Evolutionary conservation across 2,113 vertebrate genomes (phyloP).

Genomic region (Pogonocichla stellata): DNA sequence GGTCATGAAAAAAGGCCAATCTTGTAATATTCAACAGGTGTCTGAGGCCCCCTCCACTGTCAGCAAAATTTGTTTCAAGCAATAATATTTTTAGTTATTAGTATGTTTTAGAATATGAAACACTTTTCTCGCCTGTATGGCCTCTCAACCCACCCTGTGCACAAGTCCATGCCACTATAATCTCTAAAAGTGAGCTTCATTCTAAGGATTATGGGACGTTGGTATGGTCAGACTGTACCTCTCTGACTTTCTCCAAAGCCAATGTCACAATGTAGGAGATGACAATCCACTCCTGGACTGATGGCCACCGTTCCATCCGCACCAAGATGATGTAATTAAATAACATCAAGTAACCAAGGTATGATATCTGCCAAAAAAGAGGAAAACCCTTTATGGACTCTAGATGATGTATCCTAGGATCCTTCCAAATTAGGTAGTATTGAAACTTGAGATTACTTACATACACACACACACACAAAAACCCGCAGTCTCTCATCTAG

Average conservation of each 20-base stretch:
- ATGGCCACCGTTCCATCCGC: constrained; percentile 94
- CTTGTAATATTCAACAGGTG: background rate
- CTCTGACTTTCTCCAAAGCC: constrained; percentile 92
- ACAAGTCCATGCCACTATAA: background rate
- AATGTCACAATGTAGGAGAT: constrained; percentile 94
- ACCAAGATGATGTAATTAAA: constrained; percentile 98
- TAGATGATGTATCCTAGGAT: background rate
- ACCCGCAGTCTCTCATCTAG: background rate
- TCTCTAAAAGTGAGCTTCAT: background rate
- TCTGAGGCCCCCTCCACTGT: background rate
- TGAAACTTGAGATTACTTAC: background rate
- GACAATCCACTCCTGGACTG: constrained; percentile 91
- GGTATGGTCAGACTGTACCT: constrained; percentile 75
- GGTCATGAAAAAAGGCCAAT: background rate
- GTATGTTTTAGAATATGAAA: background rate
- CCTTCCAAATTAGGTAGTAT: background rate
- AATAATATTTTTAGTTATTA: background rate
- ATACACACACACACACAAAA: background rate
- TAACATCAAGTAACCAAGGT: constrained; percentile 91
- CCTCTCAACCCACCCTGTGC: background rate
- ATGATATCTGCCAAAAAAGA: constrained; percentile 82
- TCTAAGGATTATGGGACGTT: background rate
- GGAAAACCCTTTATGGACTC: background rate
- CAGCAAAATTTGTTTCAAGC: background rate
- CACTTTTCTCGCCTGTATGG: background rate